Percentiles rank a stretch among this genome's conserved stretches.
Evolutionary conservation across 64 coral and sea anemone genomes (phyloP).

Genomic region (Montipora sp.): DNA sequence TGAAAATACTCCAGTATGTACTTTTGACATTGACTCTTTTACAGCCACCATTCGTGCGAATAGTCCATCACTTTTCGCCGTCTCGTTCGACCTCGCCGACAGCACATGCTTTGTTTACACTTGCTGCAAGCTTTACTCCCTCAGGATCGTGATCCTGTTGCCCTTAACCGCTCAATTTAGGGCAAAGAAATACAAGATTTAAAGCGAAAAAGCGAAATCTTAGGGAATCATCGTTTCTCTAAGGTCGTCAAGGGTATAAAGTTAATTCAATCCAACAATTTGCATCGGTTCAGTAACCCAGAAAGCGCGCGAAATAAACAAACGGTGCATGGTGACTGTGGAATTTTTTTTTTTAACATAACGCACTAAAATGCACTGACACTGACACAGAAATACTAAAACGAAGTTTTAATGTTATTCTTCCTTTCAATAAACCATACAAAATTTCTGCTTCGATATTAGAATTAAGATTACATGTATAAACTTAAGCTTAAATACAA

Average conservation of each 20-base stretch:
- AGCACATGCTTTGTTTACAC: conserved; percentile 73
- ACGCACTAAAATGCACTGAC: background rate
- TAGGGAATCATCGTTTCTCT: background rate
- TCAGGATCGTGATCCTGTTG: background rate
- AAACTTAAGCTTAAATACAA: conserved; percentile 77
- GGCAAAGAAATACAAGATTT: background rate
- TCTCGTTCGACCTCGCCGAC: background rate
- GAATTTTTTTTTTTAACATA: conserved; percentile 45
- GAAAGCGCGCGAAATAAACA: conserved; percentile 29
- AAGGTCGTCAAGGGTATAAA: background rate
- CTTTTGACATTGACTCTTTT: background rate
- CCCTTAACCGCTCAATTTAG: conserved; percentile 19
- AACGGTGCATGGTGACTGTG: conserved; percentile 35
- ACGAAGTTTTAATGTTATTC: conserved; percentile 84
- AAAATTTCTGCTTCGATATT: conserved; percentile 91
- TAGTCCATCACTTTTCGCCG: background rate
- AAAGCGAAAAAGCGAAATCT: background rate
- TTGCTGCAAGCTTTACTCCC: conserved; percentile 4
- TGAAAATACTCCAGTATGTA: background rate
- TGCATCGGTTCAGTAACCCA: background rate
- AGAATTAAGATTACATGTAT: conserved; percentile 86
- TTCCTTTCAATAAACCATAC: conserved; percentile 94
- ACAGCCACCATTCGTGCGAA: background rate
- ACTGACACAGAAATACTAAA: conserved; percentile 75
- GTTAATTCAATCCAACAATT: background rate